Evolutionary conservation across 2,797 vertebrate genomes (phyloP), one percentile per base, ranked within the genome.

Genomic region (Cirrhinus mrigala): DNA sequence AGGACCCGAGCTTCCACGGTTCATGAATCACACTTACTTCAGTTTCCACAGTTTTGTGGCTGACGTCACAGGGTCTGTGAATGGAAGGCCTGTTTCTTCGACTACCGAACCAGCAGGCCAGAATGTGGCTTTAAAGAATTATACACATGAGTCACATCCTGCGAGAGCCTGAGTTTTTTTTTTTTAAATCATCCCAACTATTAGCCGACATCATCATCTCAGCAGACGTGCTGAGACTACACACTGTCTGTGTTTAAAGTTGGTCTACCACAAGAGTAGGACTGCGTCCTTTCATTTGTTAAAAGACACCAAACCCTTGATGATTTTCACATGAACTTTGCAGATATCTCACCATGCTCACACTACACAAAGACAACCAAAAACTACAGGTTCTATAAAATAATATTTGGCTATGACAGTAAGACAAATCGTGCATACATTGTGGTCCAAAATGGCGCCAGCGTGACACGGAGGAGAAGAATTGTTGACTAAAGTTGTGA

Each of bases 101-200:
- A 54, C 40, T 81, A 85, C 87, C 58, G 46, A 82, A 82, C 29
- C 76, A 74, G 77, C 44, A 85, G 54, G 46, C 37, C 40, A 46
- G 15, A 78, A 83, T 27, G 10, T 80, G 70, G 81, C 81, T 74
- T 69, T 27, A 12, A 81, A 73, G 44, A 44, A 27, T 71, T 78
- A 82, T 40, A 54, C 62, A 73, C 71, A 82, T 78, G 78, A 87
- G 79, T 87, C 83, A 87, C 64, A 56, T 87, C 86, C 86, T 87
- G 83, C 62, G 8, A 22, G 5, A 71, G 18, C 22, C 69, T 15
- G 33, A 77, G 50, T n/a, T n/a, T n/a, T n/a, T n/a, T n/a, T n/a
- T 16, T 75, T 85, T 69, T 68, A 85, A 68, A 80, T 80, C 29
- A 80, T 73, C 77, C 18, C 15, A 3, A 37, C 77, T 74, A 80